phyloP scores from a whole-genome alignment of 1,140 invertebrate species.

The Sitobion miscanthi region DNA sequence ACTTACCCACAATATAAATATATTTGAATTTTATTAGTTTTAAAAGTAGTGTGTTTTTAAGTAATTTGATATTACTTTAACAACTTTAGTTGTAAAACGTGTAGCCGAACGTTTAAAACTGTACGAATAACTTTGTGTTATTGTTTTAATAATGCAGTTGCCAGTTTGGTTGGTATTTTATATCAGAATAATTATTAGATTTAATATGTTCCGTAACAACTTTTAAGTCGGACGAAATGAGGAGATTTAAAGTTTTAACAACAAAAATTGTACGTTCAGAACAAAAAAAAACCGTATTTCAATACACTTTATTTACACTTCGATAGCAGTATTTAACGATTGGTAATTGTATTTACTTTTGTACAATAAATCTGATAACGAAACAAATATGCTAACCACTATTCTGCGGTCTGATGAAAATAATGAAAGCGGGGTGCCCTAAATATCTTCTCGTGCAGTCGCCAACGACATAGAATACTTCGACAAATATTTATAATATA shows the following conservation, averaged over 20 bases:
- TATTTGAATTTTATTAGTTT: not conserved
- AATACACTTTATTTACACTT: not conserved
- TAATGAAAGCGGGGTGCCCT: not conserved
- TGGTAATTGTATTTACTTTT: not conserved
- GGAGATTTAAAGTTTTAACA: slow-evolving; percentile 13
- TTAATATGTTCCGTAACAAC: not conserved
- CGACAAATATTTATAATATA: not conserved
- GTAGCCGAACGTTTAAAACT: not conserved
- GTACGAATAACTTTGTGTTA: not conserved
- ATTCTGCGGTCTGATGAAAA: not conserved
- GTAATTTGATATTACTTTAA: slow-evolving; percentile 13
- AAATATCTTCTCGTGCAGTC: too few species aligned
- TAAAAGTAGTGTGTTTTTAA: not conserved
- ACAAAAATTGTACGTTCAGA: not conserved
- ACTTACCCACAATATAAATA: not conserved
- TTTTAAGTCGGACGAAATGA: not conserved
- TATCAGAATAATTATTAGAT: not conserved
- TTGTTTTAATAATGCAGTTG: not conserved
- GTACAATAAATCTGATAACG: not conserved
- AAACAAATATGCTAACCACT: not conserved
- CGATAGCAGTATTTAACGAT: not conserved
- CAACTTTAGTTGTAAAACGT: slow-evolving; percentile 6
- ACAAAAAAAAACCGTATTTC: not conserved
- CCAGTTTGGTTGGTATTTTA: not conserved
- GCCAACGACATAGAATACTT: not conserved